Evolutionary conservation across 1,140 invertebrate genomes (phyloP).

Genomic region (Drosophila athabasca): DNA sequence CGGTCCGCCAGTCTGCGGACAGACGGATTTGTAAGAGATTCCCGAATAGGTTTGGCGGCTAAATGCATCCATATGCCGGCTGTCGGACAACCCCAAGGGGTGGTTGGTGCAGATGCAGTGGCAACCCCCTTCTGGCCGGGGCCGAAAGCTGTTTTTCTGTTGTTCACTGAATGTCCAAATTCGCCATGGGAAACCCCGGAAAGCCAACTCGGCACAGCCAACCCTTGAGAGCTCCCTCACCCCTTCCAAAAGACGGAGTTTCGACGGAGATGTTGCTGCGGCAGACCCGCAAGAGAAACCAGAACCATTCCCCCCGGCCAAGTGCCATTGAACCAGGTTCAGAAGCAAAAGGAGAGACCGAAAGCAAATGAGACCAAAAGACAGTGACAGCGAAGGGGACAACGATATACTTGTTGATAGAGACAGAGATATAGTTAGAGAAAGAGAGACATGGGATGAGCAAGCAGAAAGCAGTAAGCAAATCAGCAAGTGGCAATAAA

Average conservation of each 20-base stretch:
- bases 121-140: slow-evolving; percentile 5
- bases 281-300: not conserved
- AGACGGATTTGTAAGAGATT: slow-evolving; percentile 15
- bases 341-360: slow-evolving; percentile 12
- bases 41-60: slow-evolving; percentile 4
- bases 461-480: slow-evolving; percentile 30
- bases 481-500: slow-evolving; percentile 62
- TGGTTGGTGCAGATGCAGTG: slow-evolving; percentile 8
- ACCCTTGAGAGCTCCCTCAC: slow-evolving; percentile 18
- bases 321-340: slow-evolving; percentile 50
- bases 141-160: slow-evolving; percentile 31
- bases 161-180: slow-evolving; percentile 7
- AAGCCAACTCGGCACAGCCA: slow-evolving; percentile 1
- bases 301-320: slow-evolving; percentile 29
- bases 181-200: slow-evolving; percentile 14
- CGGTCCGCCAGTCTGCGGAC: too few species aligned
- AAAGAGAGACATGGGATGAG: slow-evolving; percentile 1
- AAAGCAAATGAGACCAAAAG: not conserved
- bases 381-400: not conserved
- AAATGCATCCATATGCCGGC: slow-evolving; percentile 40
- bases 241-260: too few species aligned
- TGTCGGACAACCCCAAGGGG: slow-evolving; percentile 11
- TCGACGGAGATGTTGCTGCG: not conserved
- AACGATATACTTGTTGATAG: not conserved
- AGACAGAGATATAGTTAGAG: not conserved